Base-by-base conservation (phyloP, 2,113 vertebrate species). In the Romanogobio albipinnatus region DNA sequence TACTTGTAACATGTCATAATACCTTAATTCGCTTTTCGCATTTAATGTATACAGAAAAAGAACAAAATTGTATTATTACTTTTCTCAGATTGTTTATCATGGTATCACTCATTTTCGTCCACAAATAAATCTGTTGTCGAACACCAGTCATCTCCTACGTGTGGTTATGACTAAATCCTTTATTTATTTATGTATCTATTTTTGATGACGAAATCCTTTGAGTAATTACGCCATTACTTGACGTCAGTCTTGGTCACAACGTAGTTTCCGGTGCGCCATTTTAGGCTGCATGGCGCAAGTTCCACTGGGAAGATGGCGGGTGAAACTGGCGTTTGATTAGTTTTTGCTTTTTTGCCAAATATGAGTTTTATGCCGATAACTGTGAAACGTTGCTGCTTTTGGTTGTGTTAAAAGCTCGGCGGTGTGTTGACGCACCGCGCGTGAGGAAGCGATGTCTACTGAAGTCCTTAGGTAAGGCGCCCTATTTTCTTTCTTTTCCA, bases 241-340 rank as follows among this genome's bases (percentile, higher is more conserved):
- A 73, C 70, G 70, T 8, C 70, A 33, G 36, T 29, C 24, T 24
- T 45, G 59, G 81, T 81, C 85, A 70, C 51, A 61, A 82, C 82
- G 45, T 24, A 10, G 24, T 14, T 13, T n/a, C 14, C 56, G 22
- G 73, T 86, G 84, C 87, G 89, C 89, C 89, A 90, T 90, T 87
- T 90, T 86, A 83, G 53, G n/a, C 68, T 76, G 81, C 39, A 78
- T 82, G 45, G 36, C 73, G 86, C 77, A 76, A 82, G 33, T 33
- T 45, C 9, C 36, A 56, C 82, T 85, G 75, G 87, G 75, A 90
- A 90, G 84, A 90, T 90, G 89, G 89, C 87, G 87, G 78, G 70
- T 62, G 47, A 76, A 3, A 73, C 14, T 33, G 77, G 24, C 17
- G 19, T 56, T n/a, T 43, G 8, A 7, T 56, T 56, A 26, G 1